These are phyloP conservation scores for Plagodis pulveraria DNA, from an alignment of 2,888 invertebrate genomes.

Conservation along the genomic window DNA sequence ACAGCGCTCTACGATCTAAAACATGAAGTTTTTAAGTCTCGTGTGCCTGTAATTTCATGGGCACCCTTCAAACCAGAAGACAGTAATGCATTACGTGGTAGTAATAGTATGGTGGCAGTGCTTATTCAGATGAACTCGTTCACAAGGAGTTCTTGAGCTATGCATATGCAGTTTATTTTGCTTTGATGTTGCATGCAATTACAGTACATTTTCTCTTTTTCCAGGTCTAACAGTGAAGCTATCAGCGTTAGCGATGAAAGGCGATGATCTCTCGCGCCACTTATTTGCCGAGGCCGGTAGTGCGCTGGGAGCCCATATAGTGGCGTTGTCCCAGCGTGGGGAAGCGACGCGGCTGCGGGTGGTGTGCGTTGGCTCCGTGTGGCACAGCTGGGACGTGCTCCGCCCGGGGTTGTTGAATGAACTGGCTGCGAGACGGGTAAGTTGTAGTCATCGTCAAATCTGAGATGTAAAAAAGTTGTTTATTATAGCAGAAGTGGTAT, in stretches of 20 bases:
- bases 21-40: no score
- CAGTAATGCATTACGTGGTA: no score
- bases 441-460: slow-evolving; percentile 41
- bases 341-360: slow-evolving; percentile 88
- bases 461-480: background rate
- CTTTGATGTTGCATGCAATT: no score
- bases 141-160: no score
- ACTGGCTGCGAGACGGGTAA: slow-evolving; percentile 69
- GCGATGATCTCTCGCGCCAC: slow-evolving; percentile 88
- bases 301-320: slow-evolving; percentile 86
- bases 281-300: slow-evolving; percentile 90
- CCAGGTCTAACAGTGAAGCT: slow-evolving; percentile 89
- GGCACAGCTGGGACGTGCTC: slow-evolving; percentile 95
- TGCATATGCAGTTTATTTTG: no score
- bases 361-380: slow-evolving; percentile 97
- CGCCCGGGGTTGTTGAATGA: slow-evolving; percentile 88
- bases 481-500: background rate
- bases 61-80: no score
- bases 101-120: no score
- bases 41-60: no score
- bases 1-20: no score
- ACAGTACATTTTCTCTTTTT: slow-evolving; percentile 22
- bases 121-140: no score
- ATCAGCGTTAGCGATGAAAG: slow-evolving; percentile 87
- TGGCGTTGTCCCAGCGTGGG: slow-evolving; percentile 87